Evolutionary conservation across 2,888 invertebrate species (phyloP), one percentile per base, ranked within the genome.

Genomic region (Arge pagana): DNA sequence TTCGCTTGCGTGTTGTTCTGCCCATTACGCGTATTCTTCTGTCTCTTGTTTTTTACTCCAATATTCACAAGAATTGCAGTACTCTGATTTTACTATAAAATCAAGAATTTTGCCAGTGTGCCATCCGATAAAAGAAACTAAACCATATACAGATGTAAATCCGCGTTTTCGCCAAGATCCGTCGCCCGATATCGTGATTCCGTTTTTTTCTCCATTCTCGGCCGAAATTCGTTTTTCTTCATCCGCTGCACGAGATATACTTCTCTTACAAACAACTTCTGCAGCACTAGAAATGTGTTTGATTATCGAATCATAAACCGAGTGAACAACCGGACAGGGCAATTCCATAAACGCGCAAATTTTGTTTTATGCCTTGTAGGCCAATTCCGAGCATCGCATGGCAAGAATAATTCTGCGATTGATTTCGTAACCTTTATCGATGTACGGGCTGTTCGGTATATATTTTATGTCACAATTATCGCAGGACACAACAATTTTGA

Each of bases 321-420:
- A 50, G 26, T 42, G 43, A 42, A 42, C 4, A 3, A 15, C 16
- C 2, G 28, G 30, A 2, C 28, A 16, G n/a, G 43, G 43, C 4
- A 42, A 28, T 42, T 42, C 43, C 43, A 42, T 73, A 51, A 73
- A 76, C 61, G 74, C 43, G n/a, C 43, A 42, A 15, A 42, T 28
- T 28, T 42, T 42, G n/a, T 26, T 4, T 11, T 2, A 56, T 54
- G 0, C 56, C 54, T 10, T 52, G 11, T 10, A 48, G 7, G n/a
- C 56, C 54, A 10, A 59, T 31, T 39, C 63, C 63, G 10, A 63
- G 36, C 31, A 62, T 24, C 59, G 58, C 58, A 61, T 61, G 18
- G 58, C 54, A 23, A 62, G 35, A 19, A 59, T 33, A n/a, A 60
- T 54, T 59, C 60, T 54, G 26, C 59, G n/a, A n/a, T 63, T 62